Base-by-base conservation (phyloP, 2,113 vertebrate species). In the Cygnus atratus region DNA sequence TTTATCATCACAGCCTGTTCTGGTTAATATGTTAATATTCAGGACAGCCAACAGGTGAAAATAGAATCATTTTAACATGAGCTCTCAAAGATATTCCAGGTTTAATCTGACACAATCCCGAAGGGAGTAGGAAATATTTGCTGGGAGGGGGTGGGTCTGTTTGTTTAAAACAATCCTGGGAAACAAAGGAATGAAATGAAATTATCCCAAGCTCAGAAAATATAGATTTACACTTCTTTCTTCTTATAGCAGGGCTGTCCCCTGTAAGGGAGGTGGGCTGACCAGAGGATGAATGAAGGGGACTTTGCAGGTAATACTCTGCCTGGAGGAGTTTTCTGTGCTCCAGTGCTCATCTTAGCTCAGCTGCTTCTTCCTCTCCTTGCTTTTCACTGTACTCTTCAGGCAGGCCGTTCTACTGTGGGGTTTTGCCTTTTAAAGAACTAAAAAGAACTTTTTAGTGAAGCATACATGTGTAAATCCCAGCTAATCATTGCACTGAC, bases 1-100 rank as follows among this genome's bases (percentile, higher is more conserved):
- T 94, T 94, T 88, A 87, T 93, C 77, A 87, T 68, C 52, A 66
- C 72, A 52, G 70, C 75, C 83, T 90, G 57, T 87, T 83, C 80
- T 84, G 7, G 50, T 94, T 66, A 59, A 33, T 77, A n/a, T 57
- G 55, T 61, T 96, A 84, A 92, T 95, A 95, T 86, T 84, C 54
- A 57, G 37, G 73, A 72, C n/a, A 65, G 86, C 75, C 82, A 85
- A 59, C 43, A 1, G 1, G 48, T 4, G 18, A 96, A 95, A 93
- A 62, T 1, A 95, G 63, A 88, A 71, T 58, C 41, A 68, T 93
- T 93, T 92, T 80, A 83, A 93, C 67, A n/a, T 55, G 65, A 71
- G 71, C 22, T 85, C 52, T 87, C 66, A 78, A 88, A 87, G 24
- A 84, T 76, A 93, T 43, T 83, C 70, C 81, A 74, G 44, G 66